Evolutionary conservation across 1,140 invertebrate genomes (phyloP).

Genomic region (Zaprionus ghesquierei): DNA sequence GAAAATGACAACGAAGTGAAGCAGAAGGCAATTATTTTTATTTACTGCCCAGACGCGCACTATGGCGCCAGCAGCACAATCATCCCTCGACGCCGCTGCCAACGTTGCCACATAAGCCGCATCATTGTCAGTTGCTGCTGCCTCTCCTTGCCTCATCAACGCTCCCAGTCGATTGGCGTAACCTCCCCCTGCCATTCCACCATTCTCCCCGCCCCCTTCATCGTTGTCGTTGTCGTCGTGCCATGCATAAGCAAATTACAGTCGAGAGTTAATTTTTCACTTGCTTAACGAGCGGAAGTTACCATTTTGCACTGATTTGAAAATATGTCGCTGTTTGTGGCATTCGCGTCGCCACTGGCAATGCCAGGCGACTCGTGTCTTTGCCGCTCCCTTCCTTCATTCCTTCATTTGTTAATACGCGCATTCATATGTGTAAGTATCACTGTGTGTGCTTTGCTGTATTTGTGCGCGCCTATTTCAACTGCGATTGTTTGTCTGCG

Average conservation of each 20-base stretch:
- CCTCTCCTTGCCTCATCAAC: conserved; percentile 37
- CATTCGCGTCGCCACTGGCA: conserved; percentile 64
- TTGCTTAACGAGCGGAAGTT: conserved; percentile 82
- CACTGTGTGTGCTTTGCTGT: conserved; percentile 13
- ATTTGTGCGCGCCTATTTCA: conserved; percentile 34
- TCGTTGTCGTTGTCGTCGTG: conserved; percentile 28
- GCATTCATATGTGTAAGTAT: conserved; percentile 75
- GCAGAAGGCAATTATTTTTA: conserved; percentile 81
- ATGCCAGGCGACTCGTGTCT: conserved; percentile 9
- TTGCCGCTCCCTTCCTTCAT: not conserved
- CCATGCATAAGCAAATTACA: conserved; percentile 75
- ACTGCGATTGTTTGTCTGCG: conserved; percentile 74
- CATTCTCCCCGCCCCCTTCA: not conserved
- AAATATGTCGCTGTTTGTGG: conserved; percentile 80
- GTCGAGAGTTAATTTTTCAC: conserved; percentile 81
- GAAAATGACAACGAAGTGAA: conserved; percentile 74
- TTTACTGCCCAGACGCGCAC: conserved; percentile 79
- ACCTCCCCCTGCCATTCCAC: not conserved
- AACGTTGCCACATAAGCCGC: conserved; percentile 70
- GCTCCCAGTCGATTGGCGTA: not conserved
- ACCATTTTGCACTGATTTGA: conserved; percentile 82
- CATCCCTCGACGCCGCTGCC: conserved; percentile 54
- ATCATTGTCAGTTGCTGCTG: conserved; percentile 68
- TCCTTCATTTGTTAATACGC: conserved; percentile 65
- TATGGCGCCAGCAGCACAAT: conserved; percentile 73